Conservation (phyloP, 2,113 vertebrate genomes). For the Phalacrocorax brasilianus region DNA sequence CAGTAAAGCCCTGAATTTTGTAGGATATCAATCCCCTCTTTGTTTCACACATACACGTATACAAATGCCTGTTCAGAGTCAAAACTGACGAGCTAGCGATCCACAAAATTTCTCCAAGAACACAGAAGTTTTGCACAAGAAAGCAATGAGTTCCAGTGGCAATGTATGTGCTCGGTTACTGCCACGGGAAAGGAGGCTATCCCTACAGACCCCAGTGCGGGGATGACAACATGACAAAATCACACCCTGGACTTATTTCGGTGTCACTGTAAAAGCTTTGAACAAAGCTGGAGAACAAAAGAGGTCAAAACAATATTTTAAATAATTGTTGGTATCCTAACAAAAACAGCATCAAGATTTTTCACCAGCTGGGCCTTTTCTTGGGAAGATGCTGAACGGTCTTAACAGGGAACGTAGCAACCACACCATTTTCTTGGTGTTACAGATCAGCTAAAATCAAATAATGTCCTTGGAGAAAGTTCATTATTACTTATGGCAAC, state of each 20-base stretch:
- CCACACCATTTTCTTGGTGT: neutral
- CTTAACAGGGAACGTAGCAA: neutral
- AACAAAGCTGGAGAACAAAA: neutral
- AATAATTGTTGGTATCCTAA: neutral
- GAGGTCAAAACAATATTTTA: neutral
- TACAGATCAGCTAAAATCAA: neutral
- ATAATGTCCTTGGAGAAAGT: neutral
- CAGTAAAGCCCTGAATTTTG: constrained; percentile 3
- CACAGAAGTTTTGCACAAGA: neutral
- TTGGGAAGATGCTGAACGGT: neutral
- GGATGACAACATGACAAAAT: neutral
- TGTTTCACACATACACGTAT: neutral
- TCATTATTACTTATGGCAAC: neutral
- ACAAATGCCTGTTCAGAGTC: neutral
- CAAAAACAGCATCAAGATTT: neutral
- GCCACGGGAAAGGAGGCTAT: neutral
- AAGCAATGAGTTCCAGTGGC: neutral
- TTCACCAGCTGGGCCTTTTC: neutral
- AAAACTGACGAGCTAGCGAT: neutral
- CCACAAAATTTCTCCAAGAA: neutral
- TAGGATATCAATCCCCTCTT: neutral
- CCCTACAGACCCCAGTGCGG: neutral
- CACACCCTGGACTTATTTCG: neutral
- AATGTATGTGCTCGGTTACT: neutral
- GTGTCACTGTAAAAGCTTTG: neutral